Percentiles rank a stretch among this genome's conserved stretches.
These are phyloP conservation scores for Pogonophryne albipinna DNA, from an alignment of 2,797 vertebrate species.

Conservation along the genomic window DNA sequence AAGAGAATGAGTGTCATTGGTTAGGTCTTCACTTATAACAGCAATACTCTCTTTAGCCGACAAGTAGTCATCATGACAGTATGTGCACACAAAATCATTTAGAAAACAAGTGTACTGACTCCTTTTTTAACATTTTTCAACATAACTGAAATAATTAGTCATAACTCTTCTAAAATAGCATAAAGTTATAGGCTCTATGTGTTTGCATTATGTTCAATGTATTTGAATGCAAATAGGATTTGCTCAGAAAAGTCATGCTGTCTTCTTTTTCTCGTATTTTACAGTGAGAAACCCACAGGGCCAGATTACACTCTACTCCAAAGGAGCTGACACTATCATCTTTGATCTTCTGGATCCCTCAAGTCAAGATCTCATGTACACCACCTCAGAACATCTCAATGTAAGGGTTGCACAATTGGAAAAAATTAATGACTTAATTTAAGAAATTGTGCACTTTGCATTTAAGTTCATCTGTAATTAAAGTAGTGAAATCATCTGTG, in stretches of 20 bases:
- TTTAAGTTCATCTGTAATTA: not conserved
- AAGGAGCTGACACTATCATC: constrained; percentile 93
- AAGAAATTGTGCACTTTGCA: not conserved
- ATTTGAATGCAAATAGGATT: not conserved
- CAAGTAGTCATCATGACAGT: constrained; percentile 2
- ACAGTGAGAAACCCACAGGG: constrained; percentile 90
- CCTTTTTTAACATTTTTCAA: not conserved
- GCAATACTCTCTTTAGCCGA: constrained; percentile 26
- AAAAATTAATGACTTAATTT: not conserved
- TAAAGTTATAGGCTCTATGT: not conserved
- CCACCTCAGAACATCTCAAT: constrained; percentile 91
- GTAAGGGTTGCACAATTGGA: constrained; percentile 73
- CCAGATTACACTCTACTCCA: constrained; percentile 91
- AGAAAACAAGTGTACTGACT: not conserved
- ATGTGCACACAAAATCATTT: not conserved
- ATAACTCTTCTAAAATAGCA: not conserved
- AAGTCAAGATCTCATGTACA: constrained; percentile 82
- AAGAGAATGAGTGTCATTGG: constrained; percentile 97
- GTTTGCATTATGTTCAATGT: not conserved
- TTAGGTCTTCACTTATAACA: constrained; percentile 75
- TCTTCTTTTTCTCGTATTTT: constrained; percentile 31
- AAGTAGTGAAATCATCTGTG: not conserved
- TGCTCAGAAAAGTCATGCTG: not conserved
- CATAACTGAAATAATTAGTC: not conserved
- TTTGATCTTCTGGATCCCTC: constrained; percentile 87